These are phyloP conservation scores for Steinernema hermaphroditum DNA, from an alignment of 2,888 invertebrate genomes.

Conservation along the genomic window DNA sequence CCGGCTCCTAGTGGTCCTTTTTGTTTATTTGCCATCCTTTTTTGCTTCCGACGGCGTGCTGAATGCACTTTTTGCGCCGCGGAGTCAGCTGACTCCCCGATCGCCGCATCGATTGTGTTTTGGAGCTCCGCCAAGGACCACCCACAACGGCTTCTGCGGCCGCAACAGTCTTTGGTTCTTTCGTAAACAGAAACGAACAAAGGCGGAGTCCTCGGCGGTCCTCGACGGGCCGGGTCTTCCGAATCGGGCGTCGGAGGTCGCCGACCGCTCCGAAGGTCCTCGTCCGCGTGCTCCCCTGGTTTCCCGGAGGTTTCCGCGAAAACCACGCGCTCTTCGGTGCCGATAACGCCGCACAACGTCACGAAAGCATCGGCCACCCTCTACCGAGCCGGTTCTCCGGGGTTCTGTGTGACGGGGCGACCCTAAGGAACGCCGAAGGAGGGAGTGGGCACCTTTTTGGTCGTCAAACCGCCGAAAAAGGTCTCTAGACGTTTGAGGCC, in stretches of 20 bases:
- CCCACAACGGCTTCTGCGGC: slow-evolving; percentile 13
- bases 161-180: neutral
- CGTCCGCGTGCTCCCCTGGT: too few relatives aligned
- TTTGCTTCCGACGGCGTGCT: neutral
- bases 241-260: neutral
- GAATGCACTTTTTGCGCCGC: slow-evolving; percentile 19
- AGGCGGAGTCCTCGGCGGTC: slow-evolving; percentile 7
- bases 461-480: too few relatives aligned
- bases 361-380: slow-evolving; percentile 6
- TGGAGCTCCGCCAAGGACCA: slow-evolving; percentile 25
- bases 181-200: slow-evolving; percentile 1
- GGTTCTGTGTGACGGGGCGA: too few relatives aligned
- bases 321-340: slow-evolving; percentile 21
- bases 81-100: slow-evolving; percentile 27
- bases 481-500: too few relatives aligned
- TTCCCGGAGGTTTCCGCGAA: slow-evolving; percentile 7
- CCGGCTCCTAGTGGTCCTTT: too few relatives aligned
- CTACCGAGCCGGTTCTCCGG: too few relatives aligned
- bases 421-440: too few relatives aligned
- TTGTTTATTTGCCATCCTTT: slow-evolving; percentile 14
- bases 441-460: too few relatives aligned
- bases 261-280: neutral
- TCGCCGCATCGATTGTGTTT: slow-evolving; percentile 26
- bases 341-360: slow-evolving; percentile 12
- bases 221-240: too few relatives aligned